Percentiles rank a stretch among this genome's conserved stretches.
Evolutionary conservation across 1,140 invertebrate genomes (phyloP).

Genomic region (Euura saliciscinereae): DNA sequence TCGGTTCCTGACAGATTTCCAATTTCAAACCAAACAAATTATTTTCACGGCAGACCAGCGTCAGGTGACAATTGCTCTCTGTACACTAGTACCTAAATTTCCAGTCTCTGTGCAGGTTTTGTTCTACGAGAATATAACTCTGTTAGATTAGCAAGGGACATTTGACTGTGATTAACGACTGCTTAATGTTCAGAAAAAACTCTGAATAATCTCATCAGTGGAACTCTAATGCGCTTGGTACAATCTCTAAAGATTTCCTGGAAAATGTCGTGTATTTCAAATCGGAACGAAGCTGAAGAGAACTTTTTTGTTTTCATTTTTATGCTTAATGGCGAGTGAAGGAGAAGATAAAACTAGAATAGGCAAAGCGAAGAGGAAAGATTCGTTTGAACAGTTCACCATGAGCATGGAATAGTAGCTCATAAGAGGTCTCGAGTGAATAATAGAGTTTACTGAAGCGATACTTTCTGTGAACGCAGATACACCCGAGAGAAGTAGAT

Average conservation of each 20-base stretch:
- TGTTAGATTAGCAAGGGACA: neutral
- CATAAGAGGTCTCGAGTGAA: neutral
- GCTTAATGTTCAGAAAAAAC: neutral
- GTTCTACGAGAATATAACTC: too few relatives aligned
- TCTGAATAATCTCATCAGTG: neutral
- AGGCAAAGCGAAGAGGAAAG: constrained; percentile 17
- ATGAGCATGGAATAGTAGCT: neutral
- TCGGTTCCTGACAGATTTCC: neutral
- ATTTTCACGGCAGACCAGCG: neutral
- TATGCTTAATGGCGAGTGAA: constrained; percentile 40
- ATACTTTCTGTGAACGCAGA: neutral
- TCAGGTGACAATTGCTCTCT: neutral
- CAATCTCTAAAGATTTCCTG: neutral
- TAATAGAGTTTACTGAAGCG: neutral
- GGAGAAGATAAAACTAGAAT: constrained; percentile 30
- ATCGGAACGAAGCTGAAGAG: constrained; percentile 13
- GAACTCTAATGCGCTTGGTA: constrained; percentile 4
- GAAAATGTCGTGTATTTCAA: constrained; percentile 17
- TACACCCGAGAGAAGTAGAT: neutral
- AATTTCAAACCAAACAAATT: neutral
- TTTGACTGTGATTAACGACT: neutral
- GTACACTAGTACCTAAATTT: too few relatives aligned
- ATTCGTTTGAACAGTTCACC: neutral
- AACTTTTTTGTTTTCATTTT: constrained; percentile 34
- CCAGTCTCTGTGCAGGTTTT: too few relatives aligned